phyloP scores from a whole-genome alignment of 2,888 invertebrate species.

The Sussaba pulchella region DNA sequence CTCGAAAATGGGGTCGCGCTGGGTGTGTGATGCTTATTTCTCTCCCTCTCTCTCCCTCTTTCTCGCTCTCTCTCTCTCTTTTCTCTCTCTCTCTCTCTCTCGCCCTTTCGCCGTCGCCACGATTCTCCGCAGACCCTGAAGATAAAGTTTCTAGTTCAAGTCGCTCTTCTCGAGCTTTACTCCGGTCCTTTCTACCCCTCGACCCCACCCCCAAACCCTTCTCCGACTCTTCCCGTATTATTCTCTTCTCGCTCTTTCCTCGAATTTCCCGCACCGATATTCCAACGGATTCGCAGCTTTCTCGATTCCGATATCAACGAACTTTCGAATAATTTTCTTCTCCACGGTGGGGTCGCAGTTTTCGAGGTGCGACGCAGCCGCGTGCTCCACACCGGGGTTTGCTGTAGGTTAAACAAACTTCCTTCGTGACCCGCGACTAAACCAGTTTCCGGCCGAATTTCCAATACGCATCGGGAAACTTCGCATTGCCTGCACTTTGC shows the following conservation, averaged over 20 bases:
- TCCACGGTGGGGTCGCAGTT: constrained; percentile 12
- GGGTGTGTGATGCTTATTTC: constrained; percentile 34
- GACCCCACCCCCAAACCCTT: background rate
- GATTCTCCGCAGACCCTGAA: constrained; percentile 50
- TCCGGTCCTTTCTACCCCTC: constrained; percentile 33
- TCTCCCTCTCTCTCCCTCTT: constrained; percentile 2
- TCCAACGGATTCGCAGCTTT: constrained; percentile 45
- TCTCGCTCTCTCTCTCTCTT: background rate
- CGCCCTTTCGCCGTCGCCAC: background rate
- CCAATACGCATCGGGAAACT: constrained; percentile 58
- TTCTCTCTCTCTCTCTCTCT: constrained; percentile 4
- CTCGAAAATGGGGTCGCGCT: constrained; percentile 50
- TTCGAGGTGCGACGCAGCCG: constrained; percentile 21
- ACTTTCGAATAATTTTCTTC: constrained; percentile 62
- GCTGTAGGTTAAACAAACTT: constrained; percentile 52
- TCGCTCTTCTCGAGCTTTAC: constrained; percentile 46
- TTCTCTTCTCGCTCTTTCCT: constrained; percentile 50
- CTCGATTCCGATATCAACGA: constrained; percentile 60
- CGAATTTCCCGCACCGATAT: constrained; percentile 63
- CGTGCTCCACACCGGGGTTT: background rate
- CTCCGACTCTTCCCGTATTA: constrained; percentile 40
- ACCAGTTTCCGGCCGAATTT: constrained; percentile 49
- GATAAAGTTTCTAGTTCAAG: constrained; percentile 62
- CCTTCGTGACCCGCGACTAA: constrained; percentile 34
- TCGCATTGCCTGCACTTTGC: constrained; percentile 8